These are phyloP conservation scores for Sphaerophoria rueppellii DNA, from an alignment of 2,888 invertebrate genomes.

Conservation along the genomic window DNA sequence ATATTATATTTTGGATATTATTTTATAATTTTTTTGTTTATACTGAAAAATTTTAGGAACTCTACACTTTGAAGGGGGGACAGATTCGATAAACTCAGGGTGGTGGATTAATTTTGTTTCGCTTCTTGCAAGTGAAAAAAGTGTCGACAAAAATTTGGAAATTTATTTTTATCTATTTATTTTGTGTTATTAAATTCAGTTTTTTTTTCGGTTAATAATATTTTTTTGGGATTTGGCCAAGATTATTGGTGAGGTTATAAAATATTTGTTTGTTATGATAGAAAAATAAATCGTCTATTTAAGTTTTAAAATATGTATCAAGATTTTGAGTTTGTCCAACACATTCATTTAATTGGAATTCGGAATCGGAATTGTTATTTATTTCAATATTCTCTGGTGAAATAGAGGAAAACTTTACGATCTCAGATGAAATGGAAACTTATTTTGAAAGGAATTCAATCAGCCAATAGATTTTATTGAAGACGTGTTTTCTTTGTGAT, in stretches of 20 bases:
- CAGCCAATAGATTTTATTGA: too few species aligned
- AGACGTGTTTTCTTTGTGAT: too few species aligned
- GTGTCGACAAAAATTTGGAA: constrained; percentile 34
- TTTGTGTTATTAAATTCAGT: constrained; percentile 16
- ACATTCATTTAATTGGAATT: constrained; percentile 57
- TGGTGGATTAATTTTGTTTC: constrained; percentile 2
- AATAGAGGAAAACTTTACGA: neutral
- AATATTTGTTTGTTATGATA: constrained; percentile 31
- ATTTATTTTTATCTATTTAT: constrained; percentile 50
- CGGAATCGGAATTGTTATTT: neutral
- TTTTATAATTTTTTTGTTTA: constrained; percentile 24
- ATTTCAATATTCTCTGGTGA: neutral
- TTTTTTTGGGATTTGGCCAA: constrained; percentile 63
- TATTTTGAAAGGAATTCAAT: too few species aligned
- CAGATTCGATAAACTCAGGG: constrained; percentile 35
- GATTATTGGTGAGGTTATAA: constrained; percentile 29
- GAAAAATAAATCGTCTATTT: constrained; percentile 60
- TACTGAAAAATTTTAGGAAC: neutral
- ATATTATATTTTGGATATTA: constrained; percentile 40
- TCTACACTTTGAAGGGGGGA: constrained; percentile 17
- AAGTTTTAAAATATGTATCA: constrained; percentile 35
- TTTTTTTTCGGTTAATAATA: constrained; percentile 59
- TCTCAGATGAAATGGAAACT: constrained; percentile 11
- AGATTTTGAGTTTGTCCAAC: constrained; percentile 28
- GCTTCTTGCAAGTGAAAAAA: constrained; percentile 60